phyloP scores from a whole-genome alignment of 64 coral and sea anemone species.

The Actinia tenebrosa region DNA sequence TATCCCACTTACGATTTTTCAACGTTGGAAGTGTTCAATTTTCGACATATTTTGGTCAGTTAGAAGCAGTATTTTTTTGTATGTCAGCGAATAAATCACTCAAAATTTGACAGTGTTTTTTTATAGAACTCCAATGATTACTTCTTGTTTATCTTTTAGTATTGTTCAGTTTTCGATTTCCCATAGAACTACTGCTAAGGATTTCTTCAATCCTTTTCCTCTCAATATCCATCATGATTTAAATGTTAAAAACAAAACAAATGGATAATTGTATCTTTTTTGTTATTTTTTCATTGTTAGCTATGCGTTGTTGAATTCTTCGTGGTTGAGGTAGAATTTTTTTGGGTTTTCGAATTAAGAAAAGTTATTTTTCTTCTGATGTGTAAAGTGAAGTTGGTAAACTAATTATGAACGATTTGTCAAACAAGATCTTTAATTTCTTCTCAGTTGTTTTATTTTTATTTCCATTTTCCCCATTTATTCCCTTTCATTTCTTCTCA shows the following conservation, averaged over 20 bases:
- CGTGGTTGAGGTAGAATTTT: background rate
- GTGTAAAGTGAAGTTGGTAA: background rate
- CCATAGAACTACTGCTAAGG: background rate
- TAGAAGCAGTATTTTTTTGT: background rate
- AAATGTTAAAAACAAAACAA: background rate
- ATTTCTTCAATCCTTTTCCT: background rate
- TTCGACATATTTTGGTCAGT: background rate
- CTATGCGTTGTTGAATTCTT: background rate
- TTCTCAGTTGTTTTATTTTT: background rate
- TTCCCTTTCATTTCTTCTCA: background rate
- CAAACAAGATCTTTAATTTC: background rate
- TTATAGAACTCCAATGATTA: background rate
- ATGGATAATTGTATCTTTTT: background rate
- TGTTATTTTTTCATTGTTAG: background rate
- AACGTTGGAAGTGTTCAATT: background rate
- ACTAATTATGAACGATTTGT: background rate
- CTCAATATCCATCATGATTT: background rate
- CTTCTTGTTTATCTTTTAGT: background rate
- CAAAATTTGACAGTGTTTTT: background rate
- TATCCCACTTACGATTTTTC: background rate
- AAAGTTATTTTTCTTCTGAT: background rate
- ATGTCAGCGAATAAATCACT: background rate
- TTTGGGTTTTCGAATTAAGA: background rate
- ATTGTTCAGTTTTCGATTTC: background rate
- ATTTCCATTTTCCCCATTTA: background rate